A percentile compares a stretch with the other conserved stretches of the same genome.
phyloP scores from a whole-genome alignment of 2,797 vertebrate species.

The Champsocephalus gunnari region DNA sequence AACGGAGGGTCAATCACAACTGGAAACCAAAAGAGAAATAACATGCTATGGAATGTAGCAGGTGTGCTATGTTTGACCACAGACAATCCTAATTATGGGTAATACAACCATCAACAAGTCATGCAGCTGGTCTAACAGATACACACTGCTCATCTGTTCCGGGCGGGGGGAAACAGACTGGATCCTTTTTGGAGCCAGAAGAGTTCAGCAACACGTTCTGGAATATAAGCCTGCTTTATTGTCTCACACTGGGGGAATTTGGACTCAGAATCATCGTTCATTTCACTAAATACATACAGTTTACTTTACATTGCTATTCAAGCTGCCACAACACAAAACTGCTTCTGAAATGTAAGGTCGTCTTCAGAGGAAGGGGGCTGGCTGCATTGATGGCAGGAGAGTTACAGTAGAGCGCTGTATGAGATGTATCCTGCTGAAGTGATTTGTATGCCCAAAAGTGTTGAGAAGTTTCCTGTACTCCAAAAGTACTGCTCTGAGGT shows the following conservation, averaged over 20 bases:
- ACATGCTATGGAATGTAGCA: constrained; percentile 28
- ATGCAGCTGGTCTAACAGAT: constrained; percentile 34
- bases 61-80: constrained; percentile 44
- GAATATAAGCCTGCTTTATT: constrained; percentile 52
- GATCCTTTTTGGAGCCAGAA: constrained; percentile 19
- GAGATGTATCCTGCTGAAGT: constrained; percentile 53
- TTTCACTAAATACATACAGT: constrained; percentile 56
- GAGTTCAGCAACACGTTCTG: constrained; percentile 35
- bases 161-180: not conserved
- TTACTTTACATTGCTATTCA: constrained; percentile 48
- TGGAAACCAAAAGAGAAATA: constrained; percentile 13
- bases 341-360: constrained; percentile 71
- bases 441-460: constrained; percentile 62
- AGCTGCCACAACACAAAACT: constrained; percentile 51
- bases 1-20: constrained; percentile 24
- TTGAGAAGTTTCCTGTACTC: constrained; percentile 51
- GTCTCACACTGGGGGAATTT: constrained; percentile 46
- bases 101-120: constrained; percentile 41
- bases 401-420: constrained; percentile 52
- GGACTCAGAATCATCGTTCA: constrained; percentile 56
- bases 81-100: constrained; percentile 40
- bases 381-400: constrained; percentile 46
- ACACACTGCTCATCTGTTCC: constrained; percentile 29
- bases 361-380: constrained; percentile 64
- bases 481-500: constrained; percentile 51